A percentile compares a stretch with the other conserved stretches of the same genome.
phyloP scores from a whole-genome alignment of 2,113 vertebrate genomes.

The Caloenas nicobarica region DNA sequence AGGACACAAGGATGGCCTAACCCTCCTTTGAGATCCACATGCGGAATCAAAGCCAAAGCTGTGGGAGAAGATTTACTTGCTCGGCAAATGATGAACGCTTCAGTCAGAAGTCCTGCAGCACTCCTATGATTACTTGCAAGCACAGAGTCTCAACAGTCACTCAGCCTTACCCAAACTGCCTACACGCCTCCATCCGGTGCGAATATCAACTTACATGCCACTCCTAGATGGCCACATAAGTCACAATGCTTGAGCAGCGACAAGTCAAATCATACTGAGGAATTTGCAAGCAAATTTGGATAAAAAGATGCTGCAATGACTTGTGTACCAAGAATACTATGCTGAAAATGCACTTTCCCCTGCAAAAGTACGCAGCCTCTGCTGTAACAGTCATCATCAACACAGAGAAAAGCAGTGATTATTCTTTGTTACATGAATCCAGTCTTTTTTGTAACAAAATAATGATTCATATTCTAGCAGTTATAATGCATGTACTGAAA shows the following conservation, averaged over 20 bases:
- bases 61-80: conserved; percentile 23
- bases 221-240: not conserved
- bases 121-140: not conserved
- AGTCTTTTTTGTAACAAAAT: not conserved
- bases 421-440: not conserved
- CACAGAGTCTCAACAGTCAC: not conserved
- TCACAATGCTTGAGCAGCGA: not conserved
- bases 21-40: not conserved
- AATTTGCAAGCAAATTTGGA: not conserved
- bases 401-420: not conserved
- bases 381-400: not conserved
- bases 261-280: not conserved
- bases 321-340: not conserved
- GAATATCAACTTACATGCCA: not conserved
- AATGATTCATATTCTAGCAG: not conserved
- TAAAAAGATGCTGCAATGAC: not conserved
- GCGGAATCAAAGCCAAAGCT: not conserved
- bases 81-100: not conserved
- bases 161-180: not conserved
- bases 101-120: not conserved
- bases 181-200: not conserved
- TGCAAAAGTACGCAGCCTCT: not conserved
- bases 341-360: not conserved
- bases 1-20: conserved; percentile 22
- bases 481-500: not conserved